These are phyloP conservation scores for Sarcophaga caerulescens DNA, from an alignment of 2,888 invertebrate species.

Conservation along the genomic window DNA sequence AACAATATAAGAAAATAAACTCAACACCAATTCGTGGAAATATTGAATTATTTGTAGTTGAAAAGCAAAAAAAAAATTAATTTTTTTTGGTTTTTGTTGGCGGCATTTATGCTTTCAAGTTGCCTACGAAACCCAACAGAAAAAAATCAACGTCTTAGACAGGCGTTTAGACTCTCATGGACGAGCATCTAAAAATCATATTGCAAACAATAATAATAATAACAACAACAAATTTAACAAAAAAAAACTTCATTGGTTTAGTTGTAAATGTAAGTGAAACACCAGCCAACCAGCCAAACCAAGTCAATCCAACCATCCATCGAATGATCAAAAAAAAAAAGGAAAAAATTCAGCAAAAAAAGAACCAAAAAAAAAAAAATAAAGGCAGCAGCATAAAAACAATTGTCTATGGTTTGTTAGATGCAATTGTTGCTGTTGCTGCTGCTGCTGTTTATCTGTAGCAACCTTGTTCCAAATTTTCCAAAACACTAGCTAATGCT, in stretches of 20 bases:
- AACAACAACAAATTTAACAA: neutral
- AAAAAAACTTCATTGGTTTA: slow-evolving; percentile 29
- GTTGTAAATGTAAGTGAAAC: slow-evolving; percentile 47
- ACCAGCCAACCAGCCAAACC: neutral
- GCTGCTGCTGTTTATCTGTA: slow-evolving; percentile 60
- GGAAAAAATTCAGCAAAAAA: neutral
- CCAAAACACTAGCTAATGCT: slow-evolving; percentile 62
- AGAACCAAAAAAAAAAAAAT: slow-evolving; percentile 5
- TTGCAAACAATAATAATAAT: slow-evolving; percentile 36
- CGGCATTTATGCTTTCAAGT: slow-evolving; percentile 63
- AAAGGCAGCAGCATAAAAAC: slow-evolving; percentile 45
- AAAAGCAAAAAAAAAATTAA: no score
- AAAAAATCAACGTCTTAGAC: slow-evolving; percentile 13
- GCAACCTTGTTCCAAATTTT: slow-evolving; percentile 68
- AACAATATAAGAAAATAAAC: slow-evolving; percentile 3
- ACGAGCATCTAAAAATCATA: slow-evolving; percentile 32
- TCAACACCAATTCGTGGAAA: slow-evolving; percentile 28
- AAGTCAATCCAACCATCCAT: neutral
- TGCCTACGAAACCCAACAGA: neutral
- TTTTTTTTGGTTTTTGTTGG: no score
- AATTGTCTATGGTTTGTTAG: slow-evolving; percentile 56
- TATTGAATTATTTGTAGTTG: neutral
- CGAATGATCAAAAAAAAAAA: slow-evolving; percentile 1
- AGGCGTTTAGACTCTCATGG: slow-evolving; percentile 1
- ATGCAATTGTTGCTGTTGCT: slow-evolving; percentile 49